Conservation (phyloP, 1,140 invertebrate genomes). For the Heliothis subflexa region DNA sequence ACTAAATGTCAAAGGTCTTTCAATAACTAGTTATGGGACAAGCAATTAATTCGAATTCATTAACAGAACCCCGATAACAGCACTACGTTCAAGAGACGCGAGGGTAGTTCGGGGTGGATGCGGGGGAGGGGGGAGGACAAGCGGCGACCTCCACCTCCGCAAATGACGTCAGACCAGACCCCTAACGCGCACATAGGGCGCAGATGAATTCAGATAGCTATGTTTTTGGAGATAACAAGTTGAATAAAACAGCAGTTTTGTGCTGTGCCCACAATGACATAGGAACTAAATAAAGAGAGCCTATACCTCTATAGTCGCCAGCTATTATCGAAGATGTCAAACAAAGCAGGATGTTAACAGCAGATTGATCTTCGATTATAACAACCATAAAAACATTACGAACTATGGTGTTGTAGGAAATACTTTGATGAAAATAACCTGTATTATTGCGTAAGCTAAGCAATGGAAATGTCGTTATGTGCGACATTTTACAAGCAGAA, state of each 20-base stretch:
- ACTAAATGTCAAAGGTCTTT: slow-evolving; percentile 14
- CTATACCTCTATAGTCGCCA: not conserved
- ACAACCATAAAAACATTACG: too few species aligned
- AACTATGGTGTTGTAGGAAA: not conserved
- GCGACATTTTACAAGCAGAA: not conserved
- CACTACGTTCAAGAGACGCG: slow-evolving; percentile 31
- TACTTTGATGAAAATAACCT: slow-evolving; percentile 33
- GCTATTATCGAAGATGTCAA: too few species aligned
- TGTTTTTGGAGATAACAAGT: slow-evolving; percentile 35
- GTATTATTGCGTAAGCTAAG: slow-evolving; percentile 13
- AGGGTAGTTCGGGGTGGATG: slow-evolving; percentile 34
- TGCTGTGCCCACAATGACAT: not conserved
- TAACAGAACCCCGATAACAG: slow-evolving; percentile 30
- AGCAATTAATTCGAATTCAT: slow-evolving; percentile 45
- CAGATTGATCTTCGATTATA: too few species aligned
- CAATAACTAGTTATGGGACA: slow-evolving; percentile 9
- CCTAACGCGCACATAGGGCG: slow-evolving; percentile 17
- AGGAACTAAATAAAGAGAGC: not conserved
- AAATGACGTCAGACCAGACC: slow-evolving; percentile 44
- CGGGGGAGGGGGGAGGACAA: not conserved
- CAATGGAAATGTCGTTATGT: not conserved
- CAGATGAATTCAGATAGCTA: slow-evolving; percentile 22
- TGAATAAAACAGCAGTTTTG: slow-evolving; percentile 22
- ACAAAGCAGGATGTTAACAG: too few species aligned
- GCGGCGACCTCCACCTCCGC: slow-evolving; percentile 15